These are phyloP conservation scores for Amaurobius ferox DNA, from an alignment of 2,888 invertebrate species.

Conservation along the genomic window DNA sequence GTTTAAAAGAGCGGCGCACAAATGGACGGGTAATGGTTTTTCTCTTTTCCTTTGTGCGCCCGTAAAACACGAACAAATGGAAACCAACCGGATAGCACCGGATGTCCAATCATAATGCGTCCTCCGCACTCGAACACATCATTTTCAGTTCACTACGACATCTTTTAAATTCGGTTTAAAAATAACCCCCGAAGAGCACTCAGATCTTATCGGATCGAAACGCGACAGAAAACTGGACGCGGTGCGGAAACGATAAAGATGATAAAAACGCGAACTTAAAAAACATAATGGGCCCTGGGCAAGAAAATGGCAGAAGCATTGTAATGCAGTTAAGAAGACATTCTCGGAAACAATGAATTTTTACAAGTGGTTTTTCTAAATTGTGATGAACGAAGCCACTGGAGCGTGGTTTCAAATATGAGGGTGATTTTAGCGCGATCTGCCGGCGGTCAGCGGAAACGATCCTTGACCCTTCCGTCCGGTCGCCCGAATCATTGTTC, in stretches of 20 bases:
- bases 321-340: slow-evolving; percentile 10
- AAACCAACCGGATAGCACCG: neutral
- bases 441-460: slow-evolving; percentile 65
- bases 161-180: neutral
- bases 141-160: neutral
- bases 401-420: slow-evolving; percentile 55
- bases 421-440: slow-evolving; percentile 44
- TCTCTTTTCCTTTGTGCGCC: neutral
- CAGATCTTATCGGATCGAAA: neutral
- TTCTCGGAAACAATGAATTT: slow-evolving; percentile 10
- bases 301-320: neutral
- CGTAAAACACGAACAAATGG: neutral
- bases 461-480: slow-evolving; percentile 50
- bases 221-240: neutral
- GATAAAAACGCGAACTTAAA: slow-evolving; percentile 24
- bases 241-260: slow-evolving; percentile 31
- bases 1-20: too few relatives aligned
- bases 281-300: slow-evolving; percentile 17
- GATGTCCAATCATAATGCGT: neutral
- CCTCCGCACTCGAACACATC: neutral
- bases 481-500: slow-evolving; percentile 27
- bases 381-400: slow-evolving; percentile 58
- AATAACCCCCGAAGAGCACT: neutral
- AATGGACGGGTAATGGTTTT: too few relatives aligned
- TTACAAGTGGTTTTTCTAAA: slow-evolving; percentile 50